A percentile compares a stretch with the other conserved stretches of the same genome.
Conservation (phyloP, 2,888 invertebrate species). For the Torymus texanus region DNA sequence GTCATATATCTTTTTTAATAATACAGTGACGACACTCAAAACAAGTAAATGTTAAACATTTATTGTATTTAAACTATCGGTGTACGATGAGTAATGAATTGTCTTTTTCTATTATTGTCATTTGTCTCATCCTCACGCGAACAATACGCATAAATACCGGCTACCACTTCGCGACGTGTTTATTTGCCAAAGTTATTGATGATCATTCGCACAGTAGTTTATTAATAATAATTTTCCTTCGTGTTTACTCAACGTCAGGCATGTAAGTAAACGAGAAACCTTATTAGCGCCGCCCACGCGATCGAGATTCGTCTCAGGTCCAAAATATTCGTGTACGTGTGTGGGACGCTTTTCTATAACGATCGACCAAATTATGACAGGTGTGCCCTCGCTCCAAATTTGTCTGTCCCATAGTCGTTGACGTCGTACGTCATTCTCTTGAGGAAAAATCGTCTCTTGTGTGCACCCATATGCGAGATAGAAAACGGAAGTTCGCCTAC, state of each 20-base stretch:
- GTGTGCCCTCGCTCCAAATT: conserved; percentile 49
- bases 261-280: conserved; percentile 18
- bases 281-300: conserved; percentile 18
- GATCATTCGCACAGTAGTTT: not conserved
- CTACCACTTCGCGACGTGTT: not conserved
- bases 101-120: not conserved
- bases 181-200: not conserved
- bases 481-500: conserved; percentile 31
- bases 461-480: not conserved
- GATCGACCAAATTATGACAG: conserved; percentile 27
- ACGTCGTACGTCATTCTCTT: conserved; percentile 4
- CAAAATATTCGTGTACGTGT: not conserved
- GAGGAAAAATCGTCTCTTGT: not conserved
- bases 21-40: not conserved
- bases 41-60: not conserved
- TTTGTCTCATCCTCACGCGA: not conserved
- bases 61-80: conserved; percentile 12
- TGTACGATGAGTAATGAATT: conserved; percentile 3
- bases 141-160: not conserved
- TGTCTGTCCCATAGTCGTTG: not conserved
- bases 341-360: conserved; percentile 23
- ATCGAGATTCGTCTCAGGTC: not conserved
- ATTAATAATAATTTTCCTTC: not conserved
- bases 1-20: conserved; percentile 13
- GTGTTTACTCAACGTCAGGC: not conserved